Conservation (phyloP, 2,797 vertebrate species). For the Gallinago stenura region DNA sequence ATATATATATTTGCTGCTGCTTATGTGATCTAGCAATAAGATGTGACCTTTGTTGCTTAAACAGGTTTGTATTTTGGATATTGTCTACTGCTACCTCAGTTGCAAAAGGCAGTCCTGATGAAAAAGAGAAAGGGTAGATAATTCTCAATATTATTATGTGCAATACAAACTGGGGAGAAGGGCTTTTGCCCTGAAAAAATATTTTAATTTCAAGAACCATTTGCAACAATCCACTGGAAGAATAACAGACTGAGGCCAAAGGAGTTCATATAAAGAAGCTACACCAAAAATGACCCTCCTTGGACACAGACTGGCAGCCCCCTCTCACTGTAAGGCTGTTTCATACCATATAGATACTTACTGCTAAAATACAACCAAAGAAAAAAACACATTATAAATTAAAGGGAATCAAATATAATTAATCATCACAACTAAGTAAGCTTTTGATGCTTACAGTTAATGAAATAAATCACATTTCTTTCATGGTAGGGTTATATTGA, state of each 20-base stretch:
- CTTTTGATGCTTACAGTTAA: neutral
- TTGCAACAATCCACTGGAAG: constrained; percentile 9
- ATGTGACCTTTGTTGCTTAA: neutral
- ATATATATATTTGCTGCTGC: neutral
- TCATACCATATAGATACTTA: neutral
- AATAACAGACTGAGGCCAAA: neutral
- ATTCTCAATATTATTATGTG: neutral
- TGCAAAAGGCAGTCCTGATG: neutral
- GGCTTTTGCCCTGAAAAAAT: neutral
- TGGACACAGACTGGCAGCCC: neutral
- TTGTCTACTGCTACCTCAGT: neutral
- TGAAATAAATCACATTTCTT: neutral
- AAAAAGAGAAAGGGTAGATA: neutral
- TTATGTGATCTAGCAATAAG: neutral
- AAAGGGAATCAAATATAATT: neutral
- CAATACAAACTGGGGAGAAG: neutral
- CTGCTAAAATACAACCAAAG: neutral
- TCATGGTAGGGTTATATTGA: neutral
- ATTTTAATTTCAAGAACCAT: neutral
- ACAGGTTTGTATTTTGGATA: neutral
- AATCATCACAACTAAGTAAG: neutral
- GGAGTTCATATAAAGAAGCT: neutral
- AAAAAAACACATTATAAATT: neutral
- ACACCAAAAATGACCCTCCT: neutral
- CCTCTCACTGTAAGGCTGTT: neutral